Percentiles rank a stretch among this genome's conserved stretches.
These are phyloP conservation scores for Tinea trinotella DNA, from an alignment of 2,888 invertebrate species.

Conservation along the genomic window DNA sequence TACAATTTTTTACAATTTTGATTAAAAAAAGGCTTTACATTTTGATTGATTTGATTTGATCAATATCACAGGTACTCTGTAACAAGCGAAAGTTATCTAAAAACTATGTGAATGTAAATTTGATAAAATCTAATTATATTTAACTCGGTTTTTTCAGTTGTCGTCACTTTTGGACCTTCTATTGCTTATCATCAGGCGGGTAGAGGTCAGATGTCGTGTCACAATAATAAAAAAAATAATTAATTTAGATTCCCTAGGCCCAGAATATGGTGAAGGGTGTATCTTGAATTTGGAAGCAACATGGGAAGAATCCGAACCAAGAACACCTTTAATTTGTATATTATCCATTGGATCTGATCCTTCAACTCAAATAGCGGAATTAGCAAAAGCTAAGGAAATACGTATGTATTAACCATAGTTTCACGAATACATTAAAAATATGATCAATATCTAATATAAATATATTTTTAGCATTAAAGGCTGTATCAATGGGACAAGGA, in stretches of 20 bases:
- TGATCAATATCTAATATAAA: not conserved
- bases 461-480: slow-evolving; percentile 74
- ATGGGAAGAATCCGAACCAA: slow-evolving; percentile 90
- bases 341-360: slow-evolving; percentile 97
- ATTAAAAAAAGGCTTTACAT: no score
- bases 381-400: slow-evolving; percentile 89
- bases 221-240: no score
- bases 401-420: slow-evolving; percentile 66
- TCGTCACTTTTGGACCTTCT: no score
- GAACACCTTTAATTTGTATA: slow-evolving; percentile 92
- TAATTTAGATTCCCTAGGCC: slow-evolving; percentile 82
- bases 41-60: not conserved
- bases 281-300: slow-evolving; percentile 93
- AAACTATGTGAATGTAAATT: no score
- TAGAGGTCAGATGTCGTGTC: no score
- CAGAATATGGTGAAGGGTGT: slow-evolving; percentile 91
- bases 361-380: slow-evolving; percentile 89
- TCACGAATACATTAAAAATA: not conserved
- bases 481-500: slow-evolving; percentile 98
- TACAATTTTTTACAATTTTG: no score
- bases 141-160: no score
- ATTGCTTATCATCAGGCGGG: no score
- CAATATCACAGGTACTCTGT: no score
- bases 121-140: no score
- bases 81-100: no score